These are phyloP conservation scores for Phymorhynchus buccinoides DNA, from an alignment of 1,140 invertebrate species.

Conservation along the genomic window DNA sequence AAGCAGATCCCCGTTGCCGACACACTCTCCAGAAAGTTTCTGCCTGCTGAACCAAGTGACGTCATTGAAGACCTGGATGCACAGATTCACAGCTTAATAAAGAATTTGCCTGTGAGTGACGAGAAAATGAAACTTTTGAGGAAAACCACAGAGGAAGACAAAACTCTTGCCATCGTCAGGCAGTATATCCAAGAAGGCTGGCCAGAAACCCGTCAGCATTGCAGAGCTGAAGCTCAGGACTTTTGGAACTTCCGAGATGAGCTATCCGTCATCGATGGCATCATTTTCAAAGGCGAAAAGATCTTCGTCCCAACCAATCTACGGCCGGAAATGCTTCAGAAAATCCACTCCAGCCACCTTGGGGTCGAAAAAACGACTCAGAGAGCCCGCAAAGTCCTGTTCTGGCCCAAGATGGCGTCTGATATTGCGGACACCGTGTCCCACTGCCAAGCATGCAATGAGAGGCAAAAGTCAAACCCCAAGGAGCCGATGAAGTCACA, in stretches of 20 bases:
- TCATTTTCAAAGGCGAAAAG: slow-evolving; percentile 21
- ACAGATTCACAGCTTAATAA: slow-evolving; percentile 15
- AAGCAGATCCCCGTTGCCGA: no score
- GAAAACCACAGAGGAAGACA: slow-evolving; percentile 26
- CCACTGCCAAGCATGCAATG: background rate
- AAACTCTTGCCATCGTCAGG: background rate
- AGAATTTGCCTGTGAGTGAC: background rate
- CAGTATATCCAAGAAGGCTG: slow-evolving; percentile 22
- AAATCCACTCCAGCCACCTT: slow-evolving; percentile 27
- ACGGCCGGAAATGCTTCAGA: background rate
- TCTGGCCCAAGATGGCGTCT: background rate
- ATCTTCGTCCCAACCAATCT: slow-evolving; percentile 17
- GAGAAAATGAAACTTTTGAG: slow-evolving; percentile 12
- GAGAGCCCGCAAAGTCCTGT: slow-evolving; percentile 14
- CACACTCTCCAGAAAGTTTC: slow-evolving; percentile 38
- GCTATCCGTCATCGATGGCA: slow-evolving; percentile 7
- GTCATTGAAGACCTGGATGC: background rate
- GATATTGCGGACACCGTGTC: background rate
- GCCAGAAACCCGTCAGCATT: background rate
- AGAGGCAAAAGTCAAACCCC: background rate
- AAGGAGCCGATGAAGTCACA: background rate
- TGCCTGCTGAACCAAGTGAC: background rate
- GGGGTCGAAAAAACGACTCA: slow-evolving; percentile 18
- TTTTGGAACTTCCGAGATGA: slow-evolving; percentile 22
- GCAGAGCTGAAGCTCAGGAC: background rate